Conservation (phyloP, 2,797 vertebrate genomes). For the Pangasius mekongensis region DNA sequence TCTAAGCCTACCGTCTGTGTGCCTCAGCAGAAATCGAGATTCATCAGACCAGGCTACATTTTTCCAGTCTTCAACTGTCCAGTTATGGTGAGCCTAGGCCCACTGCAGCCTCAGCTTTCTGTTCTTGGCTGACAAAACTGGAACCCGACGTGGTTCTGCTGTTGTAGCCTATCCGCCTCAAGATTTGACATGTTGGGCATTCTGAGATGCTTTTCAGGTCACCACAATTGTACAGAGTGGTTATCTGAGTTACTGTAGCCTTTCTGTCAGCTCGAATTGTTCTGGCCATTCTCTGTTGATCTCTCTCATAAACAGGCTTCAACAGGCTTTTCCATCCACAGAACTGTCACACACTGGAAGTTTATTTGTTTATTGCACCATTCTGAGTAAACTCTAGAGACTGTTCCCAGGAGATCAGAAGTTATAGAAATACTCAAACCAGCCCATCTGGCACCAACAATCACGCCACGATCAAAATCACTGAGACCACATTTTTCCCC, state of each 20-base stretch:
- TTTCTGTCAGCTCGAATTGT: not conserved
- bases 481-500: not conserved
- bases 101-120: not conserved
- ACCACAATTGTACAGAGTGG: too few species aligned
- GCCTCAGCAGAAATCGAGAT: not conserved
- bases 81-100: not conserved
- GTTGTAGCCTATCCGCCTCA: not conserved
- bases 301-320: not conserved
- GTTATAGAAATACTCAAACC: constrained; percentile 1
- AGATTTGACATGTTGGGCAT: not conserved
- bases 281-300: not conserved
- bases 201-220: not conserved
- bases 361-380: not conserved
- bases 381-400: too few species aligned
- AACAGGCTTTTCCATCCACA: not conserved
- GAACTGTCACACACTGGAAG: not conserved
- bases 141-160: not conserved
- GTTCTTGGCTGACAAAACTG: not conserved
- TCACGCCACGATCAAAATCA: not conserved
- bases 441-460: not conserved
- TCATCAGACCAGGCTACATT: not conserved
- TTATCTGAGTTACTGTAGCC: not conserved
- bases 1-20: not conserved
- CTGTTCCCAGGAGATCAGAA: not conserved
- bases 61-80: not conserved